phyloP scores from a whole-genome alignment of 2,888 invertebrate genomes.

The Megaustenia siamemsis region DNA sequence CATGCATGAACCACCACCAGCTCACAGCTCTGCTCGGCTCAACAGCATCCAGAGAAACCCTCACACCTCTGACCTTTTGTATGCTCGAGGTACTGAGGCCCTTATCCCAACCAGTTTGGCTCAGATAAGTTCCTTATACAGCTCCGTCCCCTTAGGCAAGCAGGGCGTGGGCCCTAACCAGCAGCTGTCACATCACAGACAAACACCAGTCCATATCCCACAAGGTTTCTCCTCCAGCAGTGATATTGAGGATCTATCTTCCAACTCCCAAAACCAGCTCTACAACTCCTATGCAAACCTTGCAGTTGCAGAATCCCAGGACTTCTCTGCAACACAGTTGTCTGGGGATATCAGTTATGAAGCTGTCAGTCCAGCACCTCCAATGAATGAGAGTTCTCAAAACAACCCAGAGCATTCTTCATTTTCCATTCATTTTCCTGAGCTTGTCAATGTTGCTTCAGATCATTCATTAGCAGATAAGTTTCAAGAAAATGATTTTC shows the following conservation, averaged over 20 bases:
- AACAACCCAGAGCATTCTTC: slow-evolving; percentile 40
- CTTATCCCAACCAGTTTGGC: slow-evolving; percentile 36
- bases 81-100: slow-evolving; percentile 30
- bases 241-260: slow-evolving; percentile 60
- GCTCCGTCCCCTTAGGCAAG: slow-evolving; percentile 19
- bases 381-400: slow-evolving; percentile 60
- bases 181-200: slow-evolving; percentile 39
- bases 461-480: slow-evolving; percentile 51
- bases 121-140: slow-evolving; percentile 41
- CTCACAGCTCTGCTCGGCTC: slow-evolving; percentile 68
- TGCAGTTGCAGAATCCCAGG: slow-evolving; percentile 40
- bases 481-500: slow-evolving; percentile 53
- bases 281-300: slow-evolving; percentile 56
- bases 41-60: slow-evolving; percentile 66
- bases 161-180: slow-evolving; percentile 1
- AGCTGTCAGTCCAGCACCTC: slow-evolving; percentile 73
- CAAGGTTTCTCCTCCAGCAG: slow-evolving; percentile 47
- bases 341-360: slow-evolving; percentile 69
- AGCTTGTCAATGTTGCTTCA: slow-evolving; percentile 46
- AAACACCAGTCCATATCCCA: slow-evolving; percentile 52
- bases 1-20: slow-evolving; percentile 72
- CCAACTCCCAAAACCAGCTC: slow-evolving; percentile 55
- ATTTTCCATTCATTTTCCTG: slow-evolving; percentile 52
- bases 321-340: slow-evolving; percentile 54
- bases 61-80: slow-evolving; percentile 56